Evolutionary conservation across 2,888 invertebrate species (phyloP), one percentile per base, ranked within the genome.

Genomic region (Drosophila dives): DNA sequence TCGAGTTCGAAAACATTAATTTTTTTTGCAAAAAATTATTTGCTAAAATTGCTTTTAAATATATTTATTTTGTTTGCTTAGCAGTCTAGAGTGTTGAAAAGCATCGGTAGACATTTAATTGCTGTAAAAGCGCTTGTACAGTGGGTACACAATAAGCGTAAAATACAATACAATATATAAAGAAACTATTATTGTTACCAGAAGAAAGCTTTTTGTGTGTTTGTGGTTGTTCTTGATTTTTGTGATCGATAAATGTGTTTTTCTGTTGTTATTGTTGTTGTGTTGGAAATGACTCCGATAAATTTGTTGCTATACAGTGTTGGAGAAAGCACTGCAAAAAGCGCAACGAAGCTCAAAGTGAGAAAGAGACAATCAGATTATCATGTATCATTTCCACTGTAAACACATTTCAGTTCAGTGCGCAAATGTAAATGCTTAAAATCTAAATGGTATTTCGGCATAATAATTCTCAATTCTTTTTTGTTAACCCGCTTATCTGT

Each of bases 181-280:
- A 90, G 85, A 90, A 86, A 84, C 84, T 81, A 91, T 91, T 91
- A 91, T 91, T 90, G 88, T 89, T 88, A 88, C 88, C 85, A 85
- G 88, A 79, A 84, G 79, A 88, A 84, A 89, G 87, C 88, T 84
- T 86, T 89, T 51, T 73, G 81, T 76, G 76, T 79, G 45, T 23
- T 45, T 45, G 15, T 15, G 23, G 20, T 45, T 23, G 45, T 45
- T 23, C 15, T 23, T 23, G 45, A 12, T 15, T 15, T 45, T 45
- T 23, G 15, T 15, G 65, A 75, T 36, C 64, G 23, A 42, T 34
- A 49, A 75, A 36, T 63, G 23, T 36, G 33, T 20, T 23, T 45
- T n/a, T 10, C 10, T 42, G 42, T 20, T 45, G 42, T 20, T 36
- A 36, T 36, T 45, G 15, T 45, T 42, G 45, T 15, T 45, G 23